Percentiles rank a stretch among this genome's conserved stretches.
Conservation (phyloP, 1,140 invertebrate genomes). For the Cepaea nemoralis region DNA sequence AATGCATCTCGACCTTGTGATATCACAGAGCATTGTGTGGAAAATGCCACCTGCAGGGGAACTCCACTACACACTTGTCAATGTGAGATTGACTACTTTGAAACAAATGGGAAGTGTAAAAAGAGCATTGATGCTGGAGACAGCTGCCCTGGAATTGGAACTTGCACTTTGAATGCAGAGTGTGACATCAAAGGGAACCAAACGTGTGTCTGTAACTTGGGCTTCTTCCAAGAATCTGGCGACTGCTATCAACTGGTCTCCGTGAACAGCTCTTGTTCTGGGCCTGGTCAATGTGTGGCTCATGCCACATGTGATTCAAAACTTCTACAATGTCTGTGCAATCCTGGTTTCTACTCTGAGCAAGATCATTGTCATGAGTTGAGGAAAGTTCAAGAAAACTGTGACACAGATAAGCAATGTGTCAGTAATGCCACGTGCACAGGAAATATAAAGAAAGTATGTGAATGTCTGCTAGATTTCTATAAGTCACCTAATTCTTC, state of each 20-base stretch:
- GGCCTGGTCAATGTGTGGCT: slow-evolving; percentile 34
- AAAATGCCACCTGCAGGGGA: slow-evolving; percentile 23
- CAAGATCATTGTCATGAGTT: slow-evolving; percentile 20
- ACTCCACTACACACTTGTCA: slow-evolving; percentile 7
- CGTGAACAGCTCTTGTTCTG: slow-evolving; percentile 8
- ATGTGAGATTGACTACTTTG: slow-evolving; percentile 32
- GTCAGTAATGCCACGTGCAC: slow-evolving; percentile 34
- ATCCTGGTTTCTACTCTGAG: slow-evolving; percentile 23
- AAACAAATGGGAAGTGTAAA: slow-evolving; percentile 39
- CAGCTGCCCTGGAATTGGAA: slow-evolving; percentile 17
- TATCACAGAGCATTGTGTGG: slow-evolving; percentile 38
- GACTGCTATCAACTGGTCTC: slow-evolving; percentile 35
- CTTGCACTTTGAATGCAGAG: slow-evolving; percentile 40
- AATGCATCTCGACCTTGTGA: slow-evolving; percentile 28
- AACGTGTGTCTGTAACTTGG: slow-evolving; percentile 33
- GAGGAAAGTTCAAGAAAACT: slow-evolving; percentile 14
- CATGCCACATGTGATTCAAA: slow-evolving; percentile 24
- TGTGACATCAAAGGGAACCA: slow-evolving; percentile 37
- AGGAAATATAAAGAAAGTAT: neutral
- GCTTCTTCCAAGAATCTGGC: slow-evolving; percentile 35
- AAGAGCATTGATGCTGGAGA: slow-evolving; percentile 34
- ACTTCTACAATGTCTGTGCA: slow-evolving; percentile 28
- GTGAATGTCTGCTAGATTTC: slow-evolving; percentile 36
- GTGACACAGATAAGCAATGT: slow-evolving; percentile 29
- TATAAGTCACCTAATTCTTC: slow-evolving; percentile 1